Conservation (phyloP, 2,888 invertebrate genomes). For the Yponomeuta evonymella region DNA sequence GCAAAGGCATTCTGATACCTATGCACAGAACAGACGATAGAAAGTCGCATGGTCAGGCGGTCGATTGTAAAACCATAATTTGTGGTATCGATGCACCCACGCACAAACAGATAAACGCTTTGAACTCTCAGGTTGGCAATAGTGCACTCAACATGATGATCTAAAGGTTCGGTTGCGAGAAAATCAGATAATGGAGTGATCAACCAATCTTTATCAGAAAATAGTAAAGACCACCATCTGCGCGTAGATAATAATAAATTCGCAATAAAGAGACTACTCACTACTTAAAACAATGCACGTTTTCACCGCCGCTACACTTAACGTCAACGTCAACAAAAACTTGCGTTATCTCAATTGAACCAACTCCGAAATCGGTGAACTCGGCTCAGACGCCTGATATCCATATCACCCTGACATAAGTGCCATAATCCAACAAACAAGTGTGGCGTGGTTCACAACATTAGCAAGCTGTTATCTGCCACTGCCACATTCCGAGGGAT, state of each 20-base stretch:
- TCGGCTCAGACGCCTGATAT: neutral
- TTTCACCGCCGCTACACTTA: neutral
- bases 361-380: neutral
- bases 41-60: neutral
- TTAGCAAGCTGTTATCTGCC: neutral
- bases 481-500: slow-evolving; percentile 6
- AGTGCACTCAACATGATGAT: neutral
- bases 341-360: neutral
- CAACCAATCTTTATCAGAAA: too few species aligned
- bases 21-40: neutral
- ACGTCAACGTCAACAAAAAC: neutral
- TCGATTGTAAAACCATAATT: neutral
- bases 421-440: neutral
- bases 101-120: neutral
- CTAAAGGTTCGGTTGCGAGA: neutral
- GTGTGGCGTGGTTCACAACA: neutral
- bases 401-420: neutral
- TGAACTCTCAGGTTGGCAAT: neutral
- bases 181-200: neutral
- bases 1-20: neutral
- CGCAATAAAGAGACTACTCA: neutral
- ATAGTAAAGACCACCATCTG: too few species aligned
- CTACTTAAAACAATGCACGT: neutral
- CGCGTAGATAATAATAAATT: too few species aligned
- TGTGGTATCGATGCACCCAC: slow-evolving; percentile 1